Base-by-base conservation (phyloP, 2,888 invertebrate species). In the Apomyelois bistriatella region DNA sequence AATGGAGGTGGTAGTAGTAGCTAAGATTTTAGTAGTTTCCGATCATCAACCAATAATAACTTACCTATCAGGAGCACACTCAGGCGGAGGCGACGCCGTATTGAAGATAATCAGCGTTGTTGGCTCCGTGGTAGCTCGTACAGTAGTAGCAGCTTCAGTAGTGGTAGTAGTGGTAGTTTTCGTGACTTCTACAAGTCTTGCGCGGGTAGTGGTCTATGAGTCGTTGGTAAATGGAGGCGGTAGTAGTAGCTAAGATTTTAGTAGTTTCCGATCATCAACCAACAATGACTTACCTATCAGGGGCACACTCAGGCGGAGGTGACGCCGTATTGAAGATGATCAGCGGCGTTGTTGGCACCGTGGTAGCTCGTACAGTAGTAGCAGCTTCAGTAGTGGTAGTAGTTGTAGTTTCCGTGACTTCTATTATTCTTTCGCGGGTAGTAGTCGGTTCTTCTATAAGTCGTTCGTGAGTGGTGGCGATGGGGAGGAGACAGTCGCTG, bases 301-400 rank as follows among this genome's bases (percentile, higher is more conserved):
- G 78, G 10, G 68, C 65, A 60, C 87, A 91, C 38, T 75, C 72
- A 1, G 84, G 78, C n/a, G 91, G 90, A 16, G 89, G 89, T 0
- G 85, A 76, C 0, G 69, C 76, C 0, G 84, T 81, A 4, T 70
- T 70, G 10, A 72, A 70, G 1, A 84, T 66, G 1, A 85, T 70
- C 5, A 81, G 56, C 0, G 68, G 64, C 0, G 62, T 51, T 1
- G 59, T 58, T 0, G 55, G 51, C 10, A 38, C 43, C 1, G 55
- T 55, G 9, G 53, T 42, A 9, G 55, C 52, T 0, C 46, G 5
- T 3, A 58, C 48, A 15, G 37, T 22, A 0, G 49, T 52, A 5
- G 62, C 57, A 0, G 59, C 32, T 5, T 53, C 53, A 0, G 58
- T 56, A 0, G 62, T 58, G 0, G 55, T 49, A 8, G 55, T 56